phyloP scores from a whole-genome alignment of 1,140 invertebrate species.

The Apis laboriosa region DNA sequence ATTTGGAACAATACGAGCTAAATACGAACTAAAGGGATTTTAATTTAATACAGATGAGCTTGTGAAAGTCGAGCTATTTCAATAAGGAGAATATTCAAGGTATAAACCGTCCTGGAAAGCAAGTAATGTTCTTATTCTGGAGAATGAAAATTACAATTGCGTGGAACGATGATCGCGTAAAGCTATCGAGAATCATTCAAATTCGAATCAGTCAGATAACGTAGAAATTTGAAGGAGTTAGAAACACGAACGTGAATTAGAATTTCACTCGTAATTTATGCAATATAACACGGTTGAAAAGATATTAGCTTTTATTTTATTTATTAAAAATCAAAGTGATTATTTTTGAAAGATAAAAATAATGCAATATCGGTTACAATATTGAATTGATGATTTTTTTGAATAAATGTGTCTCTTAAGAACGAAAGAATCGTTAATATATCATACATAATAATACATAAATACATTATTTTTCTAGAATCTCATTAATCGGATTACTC shows the following conservation, averaged over 20 bases:
- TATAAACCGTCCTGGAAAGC: neutral
- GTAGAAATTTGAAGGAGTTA: neutral
- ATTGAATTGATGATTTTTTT: neutral
- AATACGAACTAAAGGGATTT: neutral
- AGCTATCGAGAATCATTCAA: neutral
- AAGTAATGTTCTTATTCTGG: neutral
- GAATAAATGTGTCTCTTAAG: constrained; percentile 13
- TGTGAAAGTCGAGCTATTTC: too few species aligned
- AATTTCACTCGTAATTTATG: constrained; percentile 19
- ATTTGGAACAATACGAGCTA: neutral
- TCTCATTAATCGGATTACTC: constrained; percentile 50
- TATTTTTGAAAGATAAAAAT: neutral
- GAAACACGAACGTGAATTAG: neutral
- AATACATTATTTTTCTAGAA: constrained; percentile 28
- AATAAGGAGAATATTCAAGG: neutral
- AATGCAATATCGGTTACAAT: neutral
- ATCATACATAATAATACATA: neutral
- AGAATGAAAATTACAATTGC: neutral
- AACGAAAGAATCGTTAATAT: constrained; percentile 37
- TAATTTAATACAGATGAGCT: neutral
- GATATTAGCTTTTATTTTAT: neutral
- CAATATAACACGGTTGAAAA: neutral
- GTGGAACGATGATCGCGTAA: neutral
- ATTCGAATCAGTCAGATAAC: constrained; percentile 3
- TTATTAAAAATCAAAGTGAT: neutral